These are phyloP conservation scores for Apis cerana DNA, from an alignment of 1,140 invertebrate genomes.

Conservation along the genomic window DNA sequence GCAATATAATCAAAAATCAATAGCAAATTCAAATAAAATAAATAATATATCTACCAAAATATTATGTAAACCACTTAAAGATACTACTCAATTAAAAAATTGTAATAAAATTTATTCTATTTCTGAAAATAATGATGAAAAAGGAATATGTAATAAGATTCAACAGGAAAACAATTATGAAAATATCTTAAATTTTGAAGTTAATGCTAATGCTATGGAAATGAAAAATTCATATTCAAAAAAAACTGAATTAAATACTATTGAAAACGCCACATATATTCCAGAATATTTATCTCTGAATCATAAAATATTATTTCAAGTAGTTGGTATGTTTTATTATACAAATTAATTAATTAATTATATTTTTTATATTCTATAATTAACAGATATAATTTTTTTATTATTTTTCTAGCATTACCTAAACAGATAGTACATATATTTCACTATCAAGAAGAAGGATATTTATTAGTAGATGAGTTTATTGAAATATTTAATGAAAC, in stretches of 20 bases:
- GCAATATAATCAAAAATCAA: background rate
- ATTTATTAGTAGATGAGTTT: constrained; percentile 64
- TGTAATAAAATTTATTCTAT: background rate
- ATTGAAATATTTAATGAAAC: constrained; percentile 60
- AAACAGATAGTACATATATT: constrained; percentile 55
- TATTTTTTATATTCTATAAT: background rate
- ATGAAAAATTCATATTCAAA: background rate
- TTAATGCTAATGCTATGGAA: background rate
- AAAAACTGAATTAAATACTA: background rate
- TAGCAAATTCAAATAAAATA: background rate
- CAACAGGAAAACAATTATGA: background rate
- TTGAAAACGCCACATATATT: background rate
- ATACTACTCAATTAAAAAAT: background rate
- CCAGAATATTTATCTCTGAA: too few relatives aligned
- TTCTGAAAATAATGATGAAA: background rate
- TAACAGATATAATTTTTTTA: background rate
- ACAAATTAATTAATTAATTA: background rate
- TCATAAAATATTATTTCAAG: background rate
- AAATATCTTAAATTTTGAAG: background rate
- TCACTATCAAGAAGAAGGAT: constrained; percentile 60
- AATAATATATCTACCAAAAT: background rate
- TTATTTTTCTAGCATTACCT: constrained; percentile 38
- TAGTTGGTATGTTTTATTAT: constrained; percentile 37
- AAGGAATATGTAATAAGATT: background rate
- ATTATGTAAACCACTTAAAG: background rate